Evolutionary conservation across 2,888 invertebrate genomes (phyloP), one percentile per base, ranked within the genome.

Genomic region (Mesorhabditis spiculigera): DNA sequence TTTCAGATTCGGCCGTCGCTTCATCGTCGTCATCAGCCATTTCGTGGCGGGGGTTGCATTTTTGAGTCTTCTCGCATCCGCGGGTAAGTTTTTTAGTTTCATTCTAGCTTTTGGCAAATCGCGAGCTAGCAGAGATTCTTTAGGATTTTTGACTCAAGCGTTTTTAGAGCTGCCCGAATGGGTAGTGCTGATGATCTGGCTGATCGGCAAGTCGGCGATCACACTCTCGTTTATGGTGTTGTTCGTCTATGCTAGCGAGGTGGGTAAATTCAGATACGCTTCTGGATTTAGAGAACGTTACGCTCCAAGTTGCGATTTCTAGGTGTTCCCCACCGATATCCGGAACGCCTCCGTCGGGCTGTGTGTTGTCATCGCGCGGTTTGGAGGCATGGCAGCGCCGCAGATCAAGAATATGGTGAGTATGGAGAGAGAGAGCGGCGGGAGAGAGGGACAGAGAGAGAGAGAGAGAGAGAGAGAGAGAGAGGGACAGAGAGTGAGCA

Each of bases 241-340:
- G 62, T 81, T 81, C 66, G 83, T 82, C 68, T 83, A 79, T 70
- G 78, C 81, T 4, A 75, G 75, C 62, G 82, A 83, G 71, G 72
- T 80, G n/a, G 50, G 63, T 43, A 5, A 5, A 5, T 43, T 13
- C 8, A 67, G 16, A 10, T n/a, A 67, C n/a, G 28, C 28, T 28
- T 28, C 28, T 6, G 13, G 28, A 28, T 28, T 28, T 28, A 28
- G 28, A 28, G 28, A 28, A 28, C 28, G 28, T 28, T 28, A 28
- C 28, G 28, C 28, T 28, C 16, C 42, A 65, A 65, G n/a, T 65
- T 1, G 50, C n/a, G 5, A 45, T 41, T 65, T 69, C 63, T 43
- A 74, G 73, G 71, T 79, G 5, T 77, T 77, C 50, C 79, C 77
- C 13, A 79, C 79, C 0, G 69, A 77, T 41, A 77, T 75, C 16